Conservation (phyloP, 2,888 invertebrate genomes). For the Phalera bucephala region DNA sequence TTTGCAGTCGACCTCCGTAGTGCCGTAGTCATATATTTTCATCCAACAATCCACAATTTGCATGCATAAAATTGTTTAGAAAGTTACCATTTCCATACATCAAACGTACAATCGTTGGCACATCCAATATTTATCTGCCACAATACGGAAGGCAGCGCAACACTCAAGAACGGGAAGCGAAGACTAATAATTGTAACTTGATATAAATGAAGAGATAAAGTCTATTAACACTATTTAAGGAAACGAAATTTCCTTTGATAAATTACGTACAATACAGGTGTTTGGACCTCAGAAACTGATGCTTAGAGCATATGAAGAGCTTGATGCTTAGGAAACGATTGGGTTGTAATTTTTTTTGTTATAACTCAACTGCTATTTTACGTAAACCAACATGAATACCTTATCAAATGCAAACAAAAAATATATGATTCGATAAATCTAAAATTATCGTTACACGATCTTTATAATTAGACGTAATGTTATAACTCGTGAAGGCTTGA, state of each 20-base stretch:
- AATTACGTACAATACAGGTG: constrained; percentile 38
- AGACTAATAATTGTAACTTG: constrained; percentile 69
- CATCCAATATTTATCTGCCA: constrained; percentile 43
- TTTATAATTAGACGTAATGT: no score
- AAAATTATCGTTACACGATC: no score
- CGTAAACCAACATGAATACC: no score
- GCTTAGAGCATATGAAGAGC: not conserved
- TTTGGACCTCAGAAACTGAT: constrained; percentile 14
- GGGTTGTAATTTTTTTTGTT: not conserved
- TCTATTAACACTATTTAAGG: constrained; percentile 64
- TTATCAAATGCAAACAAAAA: no score
- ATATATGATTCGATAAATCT: no score
- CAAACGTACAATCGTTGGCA: constrained; percentile 37
- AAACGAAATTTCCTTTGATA: constrained; percentile 55
- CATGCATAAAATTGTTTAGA: constrained; percentile 34
- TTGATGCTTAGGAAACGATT: no score
- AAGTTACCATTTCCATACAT: constrained; percentile 36
- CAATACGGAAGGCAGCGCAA: constrained; percentile 61
- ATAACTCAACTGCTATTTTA: no score
- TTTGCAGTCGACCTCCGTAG: constrained; percentile 19
- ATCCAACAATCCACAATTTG: constrained; percentile 33
- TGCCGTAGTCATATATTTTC: constrained; percentile 20
- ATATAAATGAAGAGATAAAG: constrained; percentile 73
- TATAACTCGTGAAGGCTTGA: no score
- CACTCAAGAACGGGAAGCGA: constrained; percentile 53